Evolutionary conservation across 2,113 vertebrate genomes (phyloP).

Genomic region (Delphinapterus leucas): DNA sequence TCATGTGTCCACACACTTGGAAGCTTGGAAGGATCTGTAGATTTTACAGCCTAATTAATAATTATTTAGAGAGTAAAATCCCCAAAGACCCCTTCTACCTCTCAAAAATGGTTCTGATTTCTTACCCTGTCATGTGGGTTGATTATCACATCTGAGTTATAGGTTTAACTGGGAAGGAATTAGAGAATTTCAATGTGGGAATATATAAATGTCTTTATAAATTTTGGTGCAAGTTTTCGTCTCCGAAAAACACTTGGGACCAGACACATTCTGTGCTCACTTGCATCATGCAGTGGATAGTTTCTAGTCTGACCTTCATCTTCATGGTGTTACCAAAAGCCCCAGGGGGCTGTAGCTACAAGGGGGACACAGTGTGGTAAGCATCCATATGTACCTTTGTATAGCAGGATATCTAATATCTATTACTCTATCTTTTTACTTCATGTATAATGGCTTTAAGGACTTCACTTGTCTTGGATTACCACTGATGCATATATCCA

Average conservation of each 20-base stretch:
- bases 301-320: not conserved
- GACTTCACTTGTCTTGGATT: not conserved
- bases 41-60: slow-evolving; percentile 14
- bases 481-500: not conserved
- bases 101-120: not conserved
- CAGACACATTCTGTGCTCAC: not conserved
- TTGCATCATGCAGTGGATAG: not conserved
- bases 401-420: not conserved
- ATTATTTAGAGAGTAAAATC: not conserved
- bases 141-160: not conserved
- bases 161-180: not conserved
- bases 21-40: not conserved
- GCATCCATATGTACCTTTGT: not conserved
- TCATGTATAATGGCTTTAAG: not conserved
- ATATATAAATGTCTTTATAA: not conserved
- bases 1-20: not conserved
- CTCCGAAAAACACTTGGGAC: not conserved
- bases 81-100: not conserved
- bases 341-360: not conserved
- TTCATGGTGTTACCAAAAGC: not conserved
- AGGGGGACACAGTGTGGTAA: not conserved
- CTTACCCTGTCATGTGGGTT: not conserved
- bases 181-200: not conserved
- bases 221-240: not conserved
- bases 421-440: not conserved